A percentile compares a stretch with the other conserved stretches of the same genome.
Conservation (phyloP, 2,113 vertebrate species). For the Montifringilla adamsi region DNA sequence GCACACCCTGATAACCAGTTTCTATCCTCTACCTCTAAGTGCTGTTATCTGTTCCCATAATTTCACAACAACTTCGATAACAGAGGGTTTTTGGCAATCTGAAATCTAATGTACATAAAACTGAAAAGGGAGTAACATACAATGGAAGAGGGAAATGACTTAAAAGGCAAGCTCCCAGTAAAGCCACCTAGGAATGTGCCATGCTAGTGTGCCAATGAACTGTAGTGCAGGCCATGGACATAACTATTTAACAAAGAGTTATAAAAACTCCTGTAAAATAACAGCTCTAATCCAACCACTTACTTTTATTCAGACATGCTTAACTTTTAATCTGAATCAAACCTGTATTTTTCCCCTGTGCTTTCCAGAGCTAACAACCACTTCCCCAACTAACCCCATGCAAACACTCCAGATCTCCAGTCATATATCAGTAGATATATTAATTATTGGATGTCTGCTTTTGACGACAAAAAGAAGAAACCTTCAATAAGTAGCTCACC, state of each 20-base stretch:
- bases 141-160: not conserved
- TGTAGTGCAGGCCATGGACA: not conserved
- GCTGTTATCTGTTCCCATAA: not conserved
- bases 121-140: not conserved
- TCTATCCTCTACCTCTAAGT: not conserved
- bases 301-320: not conserved
- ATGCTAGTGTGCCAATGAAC: not conserved
- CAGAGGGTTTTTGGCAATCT: not conserved
- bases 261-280: not conserved
- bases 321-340: not conserved
- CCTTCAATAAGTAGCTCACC: not conserved
- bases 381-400: not conserved
- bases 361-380: not conserved
- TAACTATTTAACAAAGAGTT: not conserved
- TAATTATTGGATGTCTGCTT: not conserved
- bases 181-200: not conserved
- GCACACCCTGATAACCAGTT: not conserved
- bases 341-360: not conserved
- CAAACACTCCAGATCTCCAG: not conserved
- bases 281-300: not conserved
- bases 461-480: not conserved
- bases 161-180: not conserved
- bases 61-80: not conserved
- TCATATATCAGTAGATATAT: not conserved
- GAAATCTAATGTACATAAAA: conserved; percentile 15